A percentile compares a stretch with the other conserved stretches of the same genome.
Conservation (phyloP, 2,888 invertebrate genomes). For the Dynastes maya region DNA sequence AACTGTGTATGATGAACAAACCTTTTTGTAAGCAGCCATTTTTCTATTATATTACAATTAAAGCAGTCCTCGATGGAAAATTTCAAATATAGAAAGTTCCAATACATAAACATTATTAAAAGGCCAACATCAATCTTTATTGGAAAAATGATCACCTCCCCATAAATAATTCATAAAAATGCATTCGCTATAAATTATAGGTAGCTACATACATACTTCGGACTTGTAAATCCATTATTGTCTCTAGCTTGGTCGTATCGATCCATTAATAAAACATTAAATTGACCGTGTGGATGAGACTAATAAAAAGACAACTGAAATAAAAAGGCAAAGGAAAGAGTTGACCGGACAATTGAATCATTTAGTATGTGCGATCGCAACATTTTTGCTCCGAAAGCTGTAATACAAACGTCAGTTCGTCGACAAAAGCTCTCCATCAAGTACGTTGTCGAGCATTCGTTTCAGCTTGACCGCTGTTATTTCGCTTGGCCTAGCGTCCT, state of each 20-base stretch:
- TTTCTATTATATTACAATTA: too few relatives aligned
- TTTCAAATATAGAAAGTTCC: slow-evolving; percentile 9
- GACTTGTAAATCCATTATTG: slow-evolving; percentile 41
- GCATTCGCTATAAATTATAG: slow-evolving; percentile 28
- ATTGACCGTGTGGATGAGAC: slow-evolving; percentile 43
- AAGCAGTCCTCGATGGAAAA: background rate
- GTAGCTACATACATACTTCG: slow-evolving; percentile 34
- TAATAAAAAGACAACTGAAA: slow-evolving; percentile 29
- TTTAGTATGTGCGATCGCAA: slow-evolving; percentile 46
- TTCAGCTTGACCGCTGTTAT: slow-evolving; percentile 41
- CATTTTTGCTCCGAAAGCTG: slow-evolving; percentile 47
- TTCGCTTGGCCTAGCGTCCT: slow-evolving; percentile 26
- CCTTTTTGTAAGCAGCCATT: too few relatives aligned
- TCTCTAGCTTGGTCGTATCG: slow-evolving; percentile 25
- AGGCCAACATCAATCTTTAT: slow-evolving; percentile 13
- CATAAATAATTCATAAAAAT: slow-evolving; percentile 42
- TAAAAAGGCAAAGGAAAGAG: slow-evolving; percentile 34
- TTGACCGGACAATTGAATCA: slow-evolving; percentile 43
- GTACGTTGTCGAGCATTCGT: slow-evolving; percentile 33
- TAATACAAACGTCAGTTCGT: slow-evolving; percentile 44
- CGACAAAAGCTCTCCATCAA: slow-evolving; percentile 45
- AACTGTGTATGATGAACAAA: too few relatives aligned
- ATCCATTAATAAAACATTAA: slow-evolving; percentile 46
- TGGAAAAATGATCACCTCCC: slow-evolving; percentile 22
- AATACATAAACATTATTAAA: slow-evolving; percentile 34